Base-by-base conservation (phyloP, 2,113 vertebrate genomes). In the Cinclus mexicanus region DNA sequence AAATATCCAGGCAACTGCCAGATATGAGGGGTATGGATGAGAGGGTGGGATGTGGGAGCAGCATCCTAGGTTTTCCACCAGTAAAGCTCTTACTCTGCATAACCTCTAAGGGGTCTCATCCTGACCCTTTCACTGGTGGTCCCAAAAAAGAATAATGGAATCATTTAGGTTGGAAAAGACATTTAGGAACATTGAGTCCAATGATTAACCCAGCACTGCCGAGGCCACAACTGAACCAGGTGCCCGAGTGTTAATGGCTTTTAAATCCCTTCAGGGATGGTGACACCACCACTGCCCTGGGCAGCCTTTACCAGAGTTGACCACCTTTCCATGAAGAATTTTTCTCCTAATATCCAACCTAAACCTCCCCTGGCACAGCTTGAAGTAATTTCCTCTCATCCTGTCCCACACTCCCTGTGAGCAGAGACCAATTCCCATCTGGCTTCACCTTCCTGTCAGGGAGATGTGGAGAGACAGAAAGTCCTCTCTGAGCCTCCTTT, bases 11-110 rank as follows among this genome's bases (percentile, higher is more conserved):
- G 28, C 8, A 83, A 11, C 19, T 8, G 7, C 14, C 23, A 75
- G 33, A 10, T 1, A 2, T 22, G 44, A 64, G 26, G 31, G 6
- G 2, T 39, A 7, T 2, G 7, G 44, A 52, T 47, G 0, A 0
- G 49, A 44, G 16, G 29, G 11, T 49, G 52, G 24, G 50, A 53
- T 53, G 17, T 37, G 33, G 44, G 60, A 67, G 8, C 12, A 76
- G 16, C 49, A 76, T 11, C 31, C 22, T 39, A 59, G 7, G 6
- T 44, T 86, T 76, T 60, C 33, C 61, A 52, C 12, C 52, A 94
- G 23, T 0, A 0, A 53, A 49, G 18, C 1, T 35, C 17, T 41
- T 57, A 71, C 28, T 26, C 70, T 23, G 44, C 8, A 22, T 11
- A 64, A n/a, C 6, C 7, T 31, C 12, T 55, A 56, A 65, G 23